A percentile compares a stretch with the other conserved stretches of the same genome.
These are phyloP conservation scores for Cyclura pinguis DNA, from an alignment of 2,797 vertebrate species.

Conservation along the genomic window DNA sequence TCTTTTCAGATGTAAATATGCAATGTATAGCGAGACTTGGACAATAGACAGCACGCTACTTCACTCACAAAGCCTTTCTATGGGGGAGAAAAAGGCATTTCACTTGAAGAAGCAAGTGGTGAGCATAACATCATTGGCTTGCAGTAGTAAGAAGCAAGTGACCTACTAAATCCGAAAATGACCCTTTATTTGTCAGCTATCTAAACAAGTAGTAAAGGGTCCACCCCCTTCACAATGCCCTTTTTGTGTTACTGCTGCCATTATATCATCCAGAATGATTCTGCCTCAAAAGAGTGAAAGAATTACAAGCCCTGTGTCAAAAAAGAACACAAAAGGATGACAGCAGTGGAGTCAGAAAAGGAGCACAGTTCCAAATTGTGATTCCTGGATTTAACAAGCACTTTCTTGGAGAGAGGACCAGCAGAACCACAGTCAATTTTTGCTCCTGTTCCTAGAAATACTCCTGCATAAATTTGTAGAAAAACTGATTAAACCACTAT, in stretches of 20 bases:
- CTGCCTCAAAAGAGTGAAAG: slow-evolving; percentile 74
- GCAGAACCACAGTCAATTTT: neutral
- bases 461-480: neutral
- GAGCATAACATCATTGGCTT: slow-evolving; percentile 61
- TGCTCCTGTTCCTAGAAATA: neutral
- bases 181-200: slow-evolving; percentile 78
- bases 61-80: slow-evolving; percentile 73
- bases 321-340: slow-evolving; percentile 54
- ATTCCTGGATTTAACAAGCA: neutral
- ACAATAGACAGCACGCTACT: slow-evolving; percentile 52
- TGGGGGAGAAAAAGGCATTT: neutral
- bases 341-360: slow-evolving; percentile 29
- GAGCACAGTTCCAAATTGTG: neutral
- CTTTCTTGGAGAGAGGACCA: neutral
- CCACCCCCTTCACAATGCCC: slow-evolving; percentile 77
- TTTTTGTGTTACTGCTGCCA: slow-evolving; percentile 70
- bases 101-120: slow-evolving; percentile 62
- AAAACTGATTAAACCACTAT: neutral
- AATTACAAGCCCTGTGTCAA: slow-evolving; percentile 67
- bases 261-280: slow-evolving; percentile 65
- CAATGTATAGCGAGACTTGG: slow-evolving; percentile 41
- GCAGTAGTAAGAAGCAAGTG: slow-evolving; percentile 74
- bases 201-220: slow-evolving; percentile 70
- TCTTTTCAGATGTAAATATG: slow-evolving; percentile 64
- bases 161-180: slow-evolving; percentile 79